Evolutionary conservation across 2,113 vertebrate genomes (phyloP), one percentile per base, ranked within the genome.

Genomic region (Chaetodon auriga): DNA sequence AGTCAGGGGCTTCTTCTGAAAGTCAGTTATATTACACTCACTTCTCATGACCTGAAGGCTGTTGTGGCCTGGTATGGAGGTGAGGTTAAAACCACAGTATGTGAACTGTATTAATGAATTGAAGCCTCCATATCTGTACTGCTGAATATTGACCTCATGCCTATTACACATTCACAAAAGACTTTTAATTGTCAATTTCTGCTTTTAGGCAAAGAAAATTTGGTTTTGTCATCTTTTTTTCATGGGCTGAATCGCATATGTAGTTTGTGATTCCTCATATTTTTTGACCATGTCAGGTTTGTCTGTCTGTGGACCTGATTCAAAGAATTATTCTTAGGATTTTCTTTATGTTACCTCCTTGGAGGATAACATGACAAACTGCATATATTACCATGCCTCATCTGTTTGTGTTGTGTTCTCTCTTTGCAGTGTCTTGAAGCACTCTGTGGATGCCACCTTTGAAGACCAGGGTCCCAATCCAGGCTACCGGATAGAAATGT

Each of bases 391-490:
- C 21, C 69, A 11, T 60, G 2, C 60, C 18, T 41, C 19, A 64
- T 5, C 15, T 6, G 7, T 41, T 21, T 36, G 48, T 71, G 15
- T 65, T 60, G 35, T 81, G 30, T 25, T 74, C 4, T 78, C 35
- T 81, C 16, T 23, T 15, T 81, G 36, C 96, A 99, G 98, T 53
- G 98, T 99, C 85, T 90, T 99, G 89, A 99, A 99, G 86, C 97
- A 99, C 91, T 99, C 98, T 0, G 97, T 99, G 90, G 98, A 99
- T 3, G 97, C 98, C 70, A 99, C 98, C 35, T 97, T 98, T 5
- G 98, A 99, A 91, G 97, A 99, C 46, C 94, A 97, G 88, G 98
- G 98, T 54, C 98, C 98, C 16, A 99, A 95, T 90, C 98, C 98
- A 2, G 97, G 98, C 57, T 99, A 96, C 92, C 92, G 98, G 81